Evolutionary conservation across 2,113 vertebrate genomes (phyloP).

Genomic region (Gadus macrocephalus): DNA sequence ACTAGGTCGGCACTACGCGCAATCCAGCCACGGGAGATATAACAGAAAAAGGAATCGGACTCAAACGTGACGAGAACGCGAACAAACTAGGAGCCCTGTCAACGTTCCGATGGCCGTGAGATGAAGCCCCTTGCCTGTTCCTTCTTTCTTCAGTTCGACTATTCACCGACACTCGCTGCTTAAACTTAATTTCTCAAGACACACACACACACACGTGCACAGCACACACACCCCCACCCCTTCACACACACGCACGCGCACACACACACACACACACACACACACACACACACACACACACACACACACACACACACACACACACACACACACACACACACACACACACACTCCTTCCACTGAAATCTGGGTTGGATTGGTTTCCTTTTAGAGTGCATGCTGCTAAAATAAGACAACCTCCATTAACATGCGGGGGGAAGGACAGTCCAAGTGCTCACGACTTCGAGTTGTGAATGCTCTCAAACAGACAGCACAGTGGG

Average conservation of each 20-base stretch:
- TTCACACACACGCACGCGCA: not conserved
- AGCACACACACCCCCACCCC: no score
- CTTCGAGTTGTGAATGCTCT: no score
- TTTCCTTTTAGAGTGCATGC: constrained; percentile 54
- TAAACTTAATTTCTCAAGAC: not conserved
- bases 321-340: constrained; percentile 14
- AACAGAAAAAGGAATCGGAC: no score
- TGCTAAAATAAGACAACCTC: constrained; percentile 69
- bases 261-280: constrained; percentile 14
- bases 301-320: not conserved
- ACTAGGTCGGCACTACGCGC: constrained; percentile 16
- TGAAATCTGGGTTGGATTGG: constrained; percentile 68
- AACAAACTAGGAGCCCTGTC: no score
- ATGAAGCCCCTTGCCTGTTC: not conserved
- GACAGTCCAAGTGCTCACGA: constrained; percentile 10
- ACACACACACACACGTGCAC: not conserved
- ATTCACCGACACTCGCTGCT: constrained; percentile 54
- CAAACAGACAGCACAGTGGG: no score
- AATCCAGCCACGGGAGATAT: no score
- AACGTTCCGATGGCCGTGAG: constrained; percentile 8
- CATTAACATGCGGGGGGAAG: constrained; percentile 47
- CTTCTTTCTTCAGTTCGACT: not conserved
- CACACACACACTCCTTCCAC: constrained; percentile 25
- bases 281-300: constrained; percentile 16
- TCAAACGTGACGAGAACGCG: no score